A percentile compares a stretch with the other conserved stretches of the same genome.
These are phyloP conservation scores for Stomorhina lunata DNA, from an alignment of 2,888 invertebrate species.

Conservation along the genomic window DNA sequence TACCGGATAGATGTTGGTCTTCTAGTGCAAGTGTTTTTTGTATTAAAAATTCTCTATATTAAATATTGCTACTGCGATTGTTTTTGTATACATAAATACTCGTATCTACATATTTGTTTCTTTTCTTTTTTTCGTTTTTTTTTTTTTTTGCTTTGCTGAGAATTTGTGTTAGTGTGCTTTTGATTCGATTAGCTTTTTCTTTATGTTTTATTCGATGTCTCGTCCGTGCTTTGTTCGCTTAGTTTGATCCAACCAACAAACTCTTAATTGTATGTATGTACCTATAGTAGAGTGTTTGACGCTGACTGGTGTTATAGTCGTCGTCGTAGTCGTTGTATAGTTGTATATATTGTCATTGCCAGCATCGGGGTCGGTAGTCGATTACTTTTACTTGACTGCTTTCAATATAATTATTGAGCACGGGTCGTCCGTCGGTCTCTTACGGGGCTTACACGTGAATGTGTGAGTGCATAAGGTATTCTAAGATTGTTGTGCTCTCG, in stretches of 20 bases:
- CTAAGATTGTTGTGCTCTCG: conserved; percentile 19
- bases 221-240: not conserved
- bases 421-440: conserved; percentile 23
- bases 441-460: not conserved
- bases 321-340: not conserved
- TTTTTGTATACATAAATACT: conserved; percentile 7
- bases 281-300: too few relatives aligned
- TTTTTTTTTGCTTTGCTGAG: conserved; percentile 1
- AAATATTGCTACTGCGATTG: not conserved
- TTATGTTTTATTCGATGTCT: not conserved
- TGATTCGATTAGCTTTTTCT: not conserved
- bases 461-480: not conserved
- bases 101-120: too few relatives aligned
- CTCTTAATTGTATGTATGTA: too few relatives aligned
- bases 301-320: too few relatives aligned
- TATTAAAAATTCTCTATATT: not conserved
- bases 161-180: not conserved
- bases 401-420: conserved; percentile 12
- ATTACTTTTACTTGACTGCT: conserved; percentile 21
- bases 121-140: conserved; percentile 6
- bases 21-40: not conserved
- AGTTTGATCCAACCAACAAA: conserved; percentile 24
- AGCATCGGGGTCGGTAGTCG: conserved; percentile 24
- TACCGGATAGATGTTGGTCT: not conserved
- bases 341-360: conserved; percentile 13